phyloP scores from a whole-genome alignment of 2,797 vertebrate genomes.

The Florisuga fusca region DNA sequence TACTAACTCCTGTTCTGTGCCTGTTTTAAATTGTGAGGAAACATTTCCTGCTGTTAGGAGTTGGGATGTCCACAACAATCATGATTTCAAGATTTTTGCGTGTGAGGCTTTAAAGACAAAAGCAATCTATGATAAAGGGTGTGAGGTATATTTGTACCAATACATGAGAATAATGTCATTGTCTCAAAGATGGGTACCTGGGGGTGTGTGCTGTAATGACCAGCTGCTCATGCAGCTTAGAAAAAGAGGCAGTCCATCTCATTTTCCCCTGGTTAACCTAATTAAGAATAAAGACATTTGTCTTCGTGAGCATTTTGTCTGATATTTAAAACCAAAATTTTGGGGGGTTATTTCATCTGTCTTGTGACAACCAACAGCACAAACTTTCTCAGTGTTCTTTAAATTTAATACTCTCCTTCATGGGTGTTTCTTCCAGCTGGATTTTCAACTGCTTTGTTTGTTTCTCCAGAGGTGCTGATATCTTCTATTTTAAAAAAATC shows the following conservation, averaged over 20 bases:
- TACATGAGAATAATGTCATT: neutral
- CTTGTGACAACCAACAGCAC: neutral
- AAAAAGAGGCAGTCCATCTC: neutral
- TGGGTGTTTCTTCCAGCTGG: neutral
- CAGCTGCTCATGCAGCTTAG: neutral
- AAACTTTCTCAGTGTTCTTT: neutral
- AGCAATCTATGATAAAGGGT: neutral
- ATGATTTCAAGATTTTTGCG: neutral
- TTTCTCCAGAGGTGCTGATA: neutral
- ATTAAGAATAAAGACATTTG: neutral
- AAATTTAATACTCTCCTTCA: neutral
- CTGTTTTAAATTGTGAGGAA: neutral
- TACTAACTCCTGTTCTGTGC: neutral
- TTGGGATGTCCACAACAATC: accelerated
- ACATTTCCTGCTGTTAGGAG: neutral
- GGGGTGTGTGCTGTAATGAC: neutral
- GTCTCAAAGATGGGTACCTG: neutral
- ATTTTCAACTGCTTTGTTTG: neutral
- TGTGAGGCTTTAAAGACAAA: neutral
- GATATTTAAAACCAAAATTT: neutral
- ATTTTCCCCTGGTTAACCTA: neutral
- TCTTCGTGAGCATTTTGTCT: neutral
- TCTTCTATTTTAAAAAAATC: too few species aligned
- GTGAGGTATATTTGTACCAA: neutral
- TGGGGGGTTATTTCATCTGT: neutral